Conservation (phyloP, 2,113 vertebrate species). For the Saguinus imperator region DNA sequence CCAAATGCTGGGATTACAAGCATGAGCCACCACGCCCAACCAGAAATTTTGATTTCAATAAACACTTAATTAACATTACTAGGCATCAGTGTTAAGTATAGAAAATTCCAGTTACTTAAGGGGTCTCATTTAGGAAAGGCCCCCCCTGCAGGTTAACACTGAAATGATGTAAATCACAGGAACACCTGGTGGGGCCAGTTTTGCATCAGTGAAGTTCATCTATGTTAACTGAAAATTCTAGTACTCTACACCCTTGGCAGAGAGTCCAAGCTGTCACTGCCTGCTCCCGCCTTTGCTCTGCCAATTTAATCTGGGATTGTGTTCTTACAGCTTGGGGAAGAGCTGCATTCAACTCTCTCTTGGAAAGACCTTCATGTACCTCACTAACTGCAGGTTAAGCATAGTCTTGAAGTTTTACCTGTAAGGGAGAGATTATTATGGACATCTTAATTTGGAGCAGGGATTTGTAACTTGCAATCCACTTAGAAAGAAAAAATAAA, state of each 20-base stretch:
- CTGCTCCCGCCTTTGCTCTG: no score
- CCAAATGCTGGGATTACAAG: no score
- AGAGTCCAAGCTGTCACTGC: not conserved
- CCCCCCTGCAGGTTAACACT: not conserved
- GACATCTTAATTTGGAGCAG: not conserved
- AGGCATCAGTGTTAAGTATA: not conserved
- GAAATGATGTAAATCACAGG: not conserved
- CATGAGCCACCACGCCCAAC: no score
- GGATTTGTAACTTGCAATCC: constrained; percentile 22
- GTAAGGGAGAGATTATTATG: not conserved
- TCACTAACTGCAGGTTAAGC: not conserved
- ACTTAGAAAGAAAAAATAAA: constrained; percentile 10
- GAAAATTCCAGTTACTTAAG: not conserved
- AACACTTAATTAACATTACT: not conserved
- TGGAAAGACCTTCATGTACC: not conserved
- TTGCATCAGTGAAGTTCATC: not conserved
- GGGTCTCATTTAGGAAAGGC: not conserved
- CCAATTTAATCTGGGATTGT: not conserved
- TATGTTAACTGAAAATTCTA: not conserved
- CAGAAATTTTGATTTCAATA: not conserved
- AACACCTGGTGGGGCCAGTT: not conserved
- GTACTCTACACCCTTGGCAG: not conserved
- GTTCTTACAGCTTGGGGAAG: not conserved
- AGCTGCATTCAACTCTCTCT: not conserved
- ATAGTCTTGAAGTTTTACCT: not conserved